Base-by-base conservation (phyloP, 2,888 invertebrate species). In the Thyatira batis region DNA sequence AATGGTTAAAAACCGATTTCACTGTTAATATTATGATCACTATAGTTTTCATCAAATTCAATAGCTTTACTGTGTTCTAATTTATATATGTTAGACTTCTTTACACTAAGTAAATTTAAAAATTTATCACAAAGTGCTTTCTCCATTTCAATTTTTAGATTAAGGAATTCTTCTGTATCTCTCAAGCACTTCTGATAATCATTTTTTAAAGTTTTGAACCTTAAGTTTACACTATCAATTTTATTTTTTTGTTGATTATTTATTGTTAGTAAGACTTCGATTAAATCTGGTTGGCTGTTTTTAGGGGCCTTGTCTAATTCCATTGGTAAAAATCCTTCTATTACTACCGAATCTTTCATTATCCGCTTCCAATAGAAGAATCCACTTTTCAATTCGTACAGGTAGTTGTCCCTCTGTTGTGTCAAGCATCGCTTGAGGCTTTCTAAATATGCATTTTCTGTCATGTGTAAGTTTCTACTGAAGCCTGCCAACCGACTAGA, bases 331-430 rank as follows among this genome's bases (percentile, higher is more conserved):
- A 87, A 88, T 6, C 88, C 88, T 78, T 88, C 86, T 48, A 86
- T 78, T 17, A 80, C 53, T 20, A 74, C 4, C 0, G 73, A 69
- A 20, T 74, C 68, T 28, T 72, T 69, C 10, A 69, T 17, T 58
- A 75, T 82, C 53, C 76, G 76, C 68, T 85, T 87, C 88, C 88
- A 88, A 55, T 85, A 88, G 60, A 88, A 87, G 64, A 88, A 85
- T 0, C 83, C 87, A 60, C 76, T 76, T 73, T 79, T 85, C 28
- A 88, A 56, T 71, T 88, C 85, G 45, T 85, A 88, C 1, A 53
- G 20, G 53, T 87, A 88, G 61, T 84, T 68, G 9, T 76, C 67
- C 59, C 61, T 76, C 39, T 75, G 68, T 52, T 81, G 69, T 5
- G 84, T 69, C 39, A 88, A 69, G 59, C 85, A 82, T 50, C 60